These are phyloP conservation scores for Scytalopus superciliaris DNA, from an alignment of 2,113 vertebrate genomes.

Conservation along the genomic window DNA sequence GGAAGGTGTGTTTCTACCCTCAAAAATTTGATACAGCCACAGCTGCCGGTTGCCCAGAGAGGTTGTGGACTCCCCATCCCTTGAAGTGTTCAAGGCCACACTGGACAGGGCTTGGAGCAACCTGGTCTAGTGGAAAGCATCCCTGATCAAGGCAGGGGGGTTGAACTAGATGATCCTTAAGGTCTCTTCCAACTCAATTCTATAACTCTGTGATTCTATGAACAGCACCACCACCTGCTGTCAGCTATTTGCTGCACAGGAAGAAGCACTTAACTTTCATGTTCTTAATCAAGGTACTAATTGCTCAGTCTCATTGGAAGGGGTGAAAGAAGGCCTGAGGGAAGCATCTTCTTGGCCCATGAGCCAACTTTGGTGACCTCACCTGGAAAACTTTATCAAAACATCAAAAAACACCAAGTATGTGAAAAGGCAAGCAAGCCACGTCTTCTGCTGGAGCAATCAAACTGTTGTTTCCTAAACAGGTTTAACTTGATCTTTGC, in stretches of 20 bases:
- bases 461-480: not conserved
- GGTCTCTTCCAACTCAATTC: not conserved
- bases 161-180: not conserved
- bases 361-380: not conserved
- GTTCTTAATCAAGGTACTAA: not conserved
- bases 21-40: rapidly evolving
- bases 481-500: not conserved
- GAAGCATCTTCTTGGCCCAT: not conserved
- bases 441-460: not conserved
- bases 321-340: not conserved
- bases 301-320: not conserved
- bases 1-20: not conserved
- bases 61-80: not conserved
- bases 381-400: not conserved
- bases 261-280: not conserved
- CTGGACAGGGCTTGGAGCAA: not conserved
- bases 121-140: not conserved
- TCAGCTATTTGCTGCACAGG: not conserved
- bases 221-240: not conserved
- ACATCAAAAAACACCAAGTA: not conserved
- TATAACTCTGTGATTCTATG: not conserved
- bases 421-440: not conserved
- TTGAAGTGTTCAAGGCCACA: not conserved
- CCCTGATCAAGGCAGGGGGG: not conserved
- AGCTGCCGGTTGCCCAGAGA: not conserved